phyloP scores from a whole-genome alignment of 2,888 invertebrate species.

The Hymenopus coronatus region DNA sequence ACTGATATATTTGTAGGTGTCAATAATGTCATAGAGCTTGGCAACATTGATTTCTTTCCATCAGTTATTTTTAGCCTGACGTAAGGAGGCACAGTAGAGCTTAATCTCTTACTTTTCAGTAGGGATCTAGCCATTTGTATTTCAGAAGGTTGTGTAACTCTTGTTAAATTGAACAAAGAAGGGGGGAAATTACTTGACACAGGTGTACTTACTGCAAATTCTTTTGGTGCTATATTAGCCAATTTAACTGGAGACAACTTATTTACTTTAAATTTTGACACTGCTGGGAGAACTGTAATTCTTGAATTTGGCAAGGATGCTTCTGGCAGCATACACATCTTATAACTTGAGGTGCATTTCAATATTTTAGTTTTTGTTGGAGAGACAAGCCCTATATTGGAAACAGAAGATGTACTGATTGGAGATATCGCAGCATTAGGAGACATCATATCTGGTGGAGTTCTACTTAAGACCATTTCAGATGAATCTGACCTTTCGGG shows the following conservation, averaged over 20 bases:
- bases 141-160: neutral
- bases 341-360: neutral
- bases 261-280: neutral
- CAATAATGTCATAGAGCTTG: no score
- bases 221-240: neutral
- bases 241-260: conserved; percentile 2
- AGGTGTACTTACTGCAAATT: neutral
- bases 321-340: neutral
- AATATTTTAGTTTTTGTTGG: neutral
- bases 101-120: neutral
- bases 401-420: neutral
- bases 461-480: neutral
- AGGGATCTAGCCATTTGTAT: neutral
- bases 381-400: neutral
- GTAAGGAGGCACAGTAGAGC: neutral
- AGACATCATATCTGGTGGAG: neutral
- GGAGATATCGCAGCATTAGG: neutral
- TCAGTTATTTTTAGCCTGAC: neutral
- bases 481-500: neutral
- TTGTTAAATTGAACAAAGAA: neutral
- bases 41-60: neutral
- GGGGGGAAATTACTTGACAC: neutral
- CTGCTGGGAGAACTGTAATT: conserved; percentile 2
- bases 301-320: neutral
- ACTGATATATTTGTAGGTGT: neutral